Conservation (phyloP, 2,888 invertebrate species). For the Ecliptopera silaceata region DNA sequence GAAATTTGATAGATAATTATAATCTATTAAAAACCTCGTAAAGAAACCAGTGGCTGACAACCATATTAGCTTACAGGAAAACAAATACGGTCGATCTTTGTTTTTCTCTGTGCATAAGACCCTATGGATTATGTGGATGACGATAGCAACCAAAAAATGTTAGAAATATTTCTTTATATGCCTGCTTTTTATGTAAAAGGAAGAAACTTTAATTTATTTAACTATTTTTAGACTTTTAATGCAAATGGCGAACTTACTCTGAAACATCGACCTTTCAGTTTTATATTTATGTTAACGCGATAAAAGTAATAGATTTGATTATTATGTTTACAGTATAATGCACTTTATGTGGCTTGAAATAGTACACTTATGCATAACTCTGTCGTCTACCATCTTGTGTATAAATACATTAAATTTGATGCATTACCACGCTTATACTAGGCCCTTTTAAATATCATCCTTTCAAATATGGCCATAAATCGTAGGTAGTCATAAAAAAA, state of each 20-base stretch:
- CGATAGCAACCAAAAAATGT: too few relatives aligned
- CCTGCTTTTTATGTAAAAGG: conserved; percentile 4
- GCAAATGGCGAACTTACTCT: conserved; percentile 34
- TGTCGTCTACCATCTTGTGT: neutral
- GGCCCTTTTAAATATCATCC: neutral
- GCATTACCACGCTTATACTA: neutral
- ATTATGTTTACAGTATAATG: conserved; percentile 3
- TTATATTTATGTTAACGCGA: conserved; percentile 26
- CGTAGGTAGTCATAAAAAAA: too few relatives aligned
- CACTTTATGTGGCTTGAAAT: conserved; percentile 5
- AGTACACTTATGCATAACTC: neutral
- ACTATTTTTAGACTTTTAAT: conserved; percentile 48
- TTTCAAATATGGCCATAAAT: too few relatives aligned
- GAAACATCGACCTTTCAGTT: conserved; percentile 27
- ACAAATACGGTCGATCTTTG: too few relatives aligned
- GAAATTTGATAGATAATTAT: too few relatives aligned
- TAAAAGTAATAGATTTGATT: conserved; percentile 11
- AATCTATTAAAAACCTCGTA: too few relatives aligned
- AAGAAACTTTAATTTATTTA: conserved; percentile 42
- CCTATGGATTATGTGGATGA: too few relatives aligned
- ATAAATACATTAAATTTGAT: neutral
- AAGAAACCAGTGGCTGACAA: too few relatives aligned
- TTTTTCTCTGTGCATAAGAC: too few relatives aligned
- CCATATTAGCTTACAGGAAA: too few relatives aligned
- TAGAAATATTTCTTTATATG: too few relatives aligned